Conservation (phyloP, 2,888 invertebrate genomes). For the Anoplius nigerrimus region DNA sequence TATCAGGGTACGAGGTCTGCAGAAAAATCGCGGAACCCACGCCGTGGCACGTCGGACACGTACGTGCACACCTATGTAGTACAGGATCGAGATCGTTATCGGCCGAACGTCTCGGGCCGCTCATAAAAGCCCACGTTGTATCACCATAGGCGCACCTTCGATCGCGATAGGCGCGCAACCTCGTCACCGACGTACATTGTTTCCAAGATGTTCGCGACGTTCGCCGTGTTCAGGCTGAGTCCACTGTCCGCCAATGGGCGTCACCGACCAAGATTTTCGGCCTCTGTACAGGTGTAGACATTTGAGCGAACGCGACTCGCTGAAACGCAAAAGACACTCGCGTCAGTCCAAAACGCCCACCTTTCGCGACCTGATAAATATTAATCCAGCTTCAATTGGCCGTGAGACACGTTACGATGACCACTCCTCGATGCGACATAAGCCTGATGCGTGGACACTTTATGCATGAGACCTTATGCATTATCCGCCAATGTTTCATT, state of each 20-base stretch:
- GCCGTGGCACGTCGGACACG: slow-evolving; percentile 10
- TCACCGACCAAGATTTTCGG: slow-evolving; percentile 11
- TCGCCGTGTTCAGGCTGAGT: slow-evolving; percentile 6
- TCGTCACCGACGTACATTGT: slow-evolving; percentile 4
- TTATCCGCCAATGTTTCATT: too few species aligned
- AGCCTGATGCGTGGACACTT: not conserved
- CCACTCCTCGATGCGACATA: not conserved
- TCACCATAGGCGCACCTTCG: slow-evolving; percentile 29
- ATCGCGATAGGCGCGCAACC: slow-evolving; percentile 17
- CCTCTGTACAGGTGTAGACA: slow-evolving; percentile 29
- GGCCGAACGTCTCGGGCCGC: slow-evolving; percentile 40
- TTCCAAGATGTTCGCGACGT: not conserved
- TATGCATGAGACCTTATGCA: too few species aligned
- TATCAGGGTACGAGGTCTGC: slow-evolving; percentile 8
- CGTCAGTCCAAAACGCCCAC: not conserved
- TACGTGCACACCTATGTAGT: slow-evolving; percentile 2
- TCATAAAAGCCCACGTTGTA: slow-evolving; percentile 32
- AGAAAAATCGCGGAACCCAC: slow-evolving; percentile 30
- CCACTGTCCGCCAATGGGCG: slow-evolving; percentile 19
- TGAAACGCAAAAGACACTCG: not conserved
- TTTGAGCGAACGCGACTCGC: slow-evolving; percentile 9
- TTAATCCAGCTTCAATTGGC: not conserved
- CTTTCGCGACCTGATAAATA: not conserved
- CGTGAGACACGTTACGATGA: not conserved
- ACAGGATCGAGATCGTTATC: slow-evolving; percentile 56